phyloP scores from a whole-genome alignment of 2,888 invertebrate genomes.

The Sussaba pulchella region DNA sequence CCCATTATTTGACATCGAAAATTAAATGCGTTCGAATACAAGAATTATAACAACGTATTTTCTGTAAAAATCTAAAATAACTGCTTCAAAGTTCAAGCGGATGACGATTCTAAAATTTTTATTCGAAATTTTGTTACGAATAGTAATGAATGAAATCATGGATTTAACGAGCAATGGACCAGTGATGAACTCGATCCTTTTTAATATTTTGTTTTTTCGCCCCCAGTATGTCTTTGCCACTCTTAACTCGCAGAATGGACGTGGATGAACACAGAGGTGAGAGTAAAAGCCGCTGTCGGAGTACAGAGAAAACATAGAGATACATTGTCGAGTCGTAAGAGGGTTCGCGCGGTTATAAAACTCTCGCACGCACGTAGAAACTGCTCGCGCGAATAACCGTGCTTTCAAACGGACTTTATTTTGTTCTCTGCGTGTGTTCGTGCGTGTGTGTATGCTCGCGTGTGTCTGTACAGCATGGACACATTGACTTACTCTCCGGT shows the following conservation, averaged over 20 bases:
- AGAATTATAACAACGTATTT: not conserved
- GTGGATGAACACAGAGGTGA: slow-evolving; percentile 36
- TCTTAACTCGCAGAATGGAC: slow-evolving; percentile 19
- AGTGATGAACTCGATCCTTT: slow-evolving; percentile 18
- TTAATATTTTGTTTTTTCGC: not conserved
- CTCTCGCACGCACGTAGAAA: slow-evolving; percentile 49
- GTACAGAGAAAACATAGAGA: slow-evolving; percentile 67
- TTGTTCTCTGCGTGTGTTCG: slow-evolving; percentile 1
- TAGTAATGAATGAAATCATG: slow-evolving; percentile 11
- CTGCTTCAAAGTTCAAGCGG: not conserved
- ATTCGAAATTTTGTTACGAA: not conserved
- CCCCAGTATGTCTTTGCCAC: slow-evolving; percentile 20
- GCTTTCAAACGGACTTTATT: slow-evolving; percentile 43
- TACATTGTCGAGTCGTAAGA: slow-evolving; percentile 70
- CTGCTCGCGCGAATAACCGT: not conserved
- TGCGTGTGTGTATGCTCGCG: not conserved
- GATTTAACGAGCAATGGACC: too few species aligned
- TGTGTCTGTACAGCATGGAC: slow-evolving; percentile 8
- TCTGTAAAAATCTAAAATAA: not conserved
- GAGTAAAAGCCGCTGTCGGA: slow-evolving; percentile 7
- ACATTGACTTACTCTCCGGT: slow-evolving; percentile 38
- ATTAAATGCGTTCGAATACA: not conserved
- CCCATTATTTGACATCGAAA: not conserved
- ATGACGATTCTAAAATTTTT: not conserved
- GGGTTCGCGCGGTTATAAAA: slow-evolving; percentile 67